phyloP scores from a whole-genome alignment of 1,140 invertebrate species.

The Cotesia typhae region DNA sequence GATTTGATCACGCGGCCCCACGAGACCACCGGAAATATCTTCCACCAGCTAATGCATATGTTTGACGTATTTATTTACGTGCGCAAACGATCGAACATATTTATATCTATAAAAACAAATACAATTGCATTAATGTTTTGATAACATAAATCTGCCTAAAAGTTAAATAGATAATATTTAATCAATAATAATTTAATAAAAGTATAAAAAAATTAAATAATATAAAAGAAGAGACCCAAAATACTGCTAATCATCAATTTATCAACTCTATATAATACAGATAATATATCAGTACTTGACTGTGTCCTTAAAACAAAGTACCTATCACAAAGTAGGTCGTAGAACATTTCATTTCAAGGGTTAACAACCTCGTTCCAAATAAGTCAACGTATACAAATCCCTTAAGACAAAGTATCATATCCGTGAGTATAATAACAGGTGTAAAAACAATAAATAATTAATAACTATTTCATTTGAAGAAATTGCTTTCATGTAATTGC shows the following conservation, averaged over 20 bases:
- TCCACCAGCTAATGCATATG: conserved; percentile 1
- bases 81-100: conserved; percentile 5
- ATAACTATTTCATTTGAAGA: conserved; percentile 12
- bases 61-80: conserved; percentile 25
- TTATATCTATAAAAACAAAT: background rate
- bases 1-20: conserved; percentile 3
- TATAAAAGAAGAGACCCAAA: background rate
- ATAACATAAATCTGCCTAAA: background rate
- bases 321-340: conserved; percentile 9
- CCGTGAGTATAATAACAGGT: conserved; percentile 1
- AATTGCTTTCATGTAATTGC: background rate
- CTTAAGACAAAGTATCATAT: background rate
- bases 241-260: background rate
- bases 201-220: background rate
- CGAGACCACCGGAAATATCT: conserved; percentile 25
- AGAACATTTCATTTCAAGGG: conserved; percentile 12
- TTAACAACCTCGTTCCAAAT: conserved; percentile 7
- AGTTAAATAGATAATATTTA: background rate
- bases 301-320: conserved; percentile 2
- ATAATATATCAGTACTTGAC: conserved; percentile 10
- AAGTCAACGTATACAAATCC: conserved; percentile 24
- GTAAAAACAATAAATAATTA: conserved; percentile 6
- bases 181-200: background rate
- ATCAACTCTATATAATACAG: conserved; percentile 1
- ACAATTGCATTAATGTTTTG: background rate